Evolutionary conservation across 1,140 invertebrate genomes (phyloP).

Genomic region (Tachypleus tridentatus): DNA sequence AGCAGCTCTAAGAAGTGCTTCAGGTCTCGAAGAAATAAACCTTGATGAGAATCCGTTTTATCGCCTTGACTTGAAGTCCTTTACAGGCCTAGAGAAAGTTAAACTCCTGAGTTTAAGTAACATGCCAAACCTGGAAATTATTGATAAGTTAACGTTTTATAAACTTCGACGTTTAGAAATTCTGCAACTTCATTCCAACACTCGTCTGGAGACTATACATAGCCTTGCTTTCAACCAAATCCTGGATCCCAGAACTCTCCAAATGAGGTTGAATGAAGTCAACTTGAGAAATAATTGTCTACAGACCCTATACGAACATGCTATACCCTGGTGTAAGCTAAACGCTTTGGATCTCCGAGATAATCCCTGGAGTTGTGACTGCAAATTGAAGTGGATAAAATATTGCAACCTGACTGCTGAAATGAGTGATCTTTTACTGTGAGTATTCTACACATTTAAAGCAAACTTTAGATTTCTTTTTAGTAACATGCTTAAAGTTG

Average conservation of each 20-base stretch:
- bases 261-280: conserved; percentile 11
- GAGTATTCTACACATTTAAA: conserved; percentile 1
- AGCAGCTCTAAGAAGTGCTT: conserved; percentile 13
- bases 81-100: conserved; percentile 12
- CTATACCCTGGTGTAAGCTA: conserved; percentile 8
- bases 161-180: conserved; percentile 8
- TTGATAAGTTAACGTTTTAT: conserved; percentile 17
- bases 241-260: conserved; percentile 13
- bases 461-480: no score
- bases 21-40: conserved; percentile 12
- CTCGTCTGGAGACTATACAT: conserved; percentile 12
- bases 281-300: conserved; percentile 10
- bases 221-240: conserved; percentile 14
- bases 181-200: conserved; percentile 14
- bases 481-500: no score
- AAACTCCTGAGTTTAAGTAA: conserved; percentile 14
- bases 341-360: conserved; percentile 17
- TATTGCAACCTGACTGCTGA: conserved; percentile 14
- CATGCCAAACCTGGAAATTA: conserved; percentile 14
- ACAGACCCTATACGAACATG: not conserved
- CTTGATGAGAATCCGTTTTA: conserved; percentile 19
- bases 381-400: conserved; percentile 19
- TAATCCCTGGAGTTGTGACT: conserved; percentile 24
- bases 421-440: conserved; percentile 12
- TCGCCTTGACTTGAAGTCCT: conserved; percentile 16